phyloP scores from a whole-genome alignment of 2,888 invertebrate species.

The Chesias legatella region DNA sequence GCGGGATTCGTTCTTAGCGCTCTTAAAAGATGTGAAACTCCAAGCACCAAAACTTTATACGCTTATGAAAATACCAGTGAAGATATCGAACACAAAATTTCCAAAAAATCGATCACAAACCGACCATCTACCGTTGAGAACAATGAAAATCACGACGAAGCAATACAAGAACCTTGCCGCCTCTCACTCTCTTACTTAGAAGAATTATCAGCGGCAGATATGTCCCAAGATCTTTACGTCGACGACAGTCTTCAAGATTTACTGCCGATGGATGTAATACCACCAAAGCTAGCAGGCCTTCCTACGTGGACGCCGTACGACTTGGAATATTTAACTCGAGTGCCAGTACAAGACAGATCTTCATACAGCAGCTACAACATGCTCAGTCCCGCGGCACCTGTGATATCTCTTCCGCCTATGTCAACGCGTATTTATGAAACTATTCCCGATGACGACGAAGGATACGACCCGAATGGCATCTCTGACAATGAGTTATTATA shows the following conservation, averaged over 20 bases:
- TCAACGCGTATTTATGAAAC: conserved; percentile 36
- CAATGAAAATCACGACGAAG: conserved; percentile 7
- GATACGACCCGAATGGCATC: conserved; percentile 13
- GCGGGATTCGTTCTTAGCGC: conserved; percentile 8
- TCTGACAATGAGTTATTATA: conserved; percentile 15
- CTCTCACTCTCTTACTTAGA: conserved; percentile 18
- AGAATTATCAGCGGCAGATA: conserved; percentile 5
- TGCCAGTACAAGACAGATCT: conserved; percentile 1
- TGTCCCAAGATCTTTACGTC: conserved; percentile 8
- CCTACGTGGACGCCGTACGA: conserved; percentile 17
- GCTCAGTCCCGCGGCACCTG: conserved; percentile 27
- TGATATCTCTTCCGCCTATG: conserved; percentile 36
- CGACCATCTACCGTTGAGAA: conserved; percentile 2
- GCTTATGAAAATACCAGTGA: neutral
- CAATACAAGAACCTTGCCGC: conserved; percentile 16
- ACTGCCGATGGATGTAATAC: conserved; percentile 3
- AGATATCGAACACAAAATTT: conserved; percentile 7
- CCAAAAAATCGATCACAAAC: conserved; percentile 18
- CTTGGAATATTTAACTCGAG: conserved; percentile 6
- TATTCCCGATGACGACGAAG: conserved; percentile 20
- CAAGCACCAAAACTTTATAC: neutral
- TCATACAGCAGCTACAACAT: conserved; percentile 6
- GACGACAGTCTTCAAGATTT: conserved; percentile 3
- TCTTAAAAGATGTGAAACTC: conserved; percentile 1
- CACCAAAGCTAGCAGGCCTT: conserved; percentile 8